phyloP scores from a whole-genome alignment of 1,140 invertebrate species.

The Hestina assimilis region DNA sequence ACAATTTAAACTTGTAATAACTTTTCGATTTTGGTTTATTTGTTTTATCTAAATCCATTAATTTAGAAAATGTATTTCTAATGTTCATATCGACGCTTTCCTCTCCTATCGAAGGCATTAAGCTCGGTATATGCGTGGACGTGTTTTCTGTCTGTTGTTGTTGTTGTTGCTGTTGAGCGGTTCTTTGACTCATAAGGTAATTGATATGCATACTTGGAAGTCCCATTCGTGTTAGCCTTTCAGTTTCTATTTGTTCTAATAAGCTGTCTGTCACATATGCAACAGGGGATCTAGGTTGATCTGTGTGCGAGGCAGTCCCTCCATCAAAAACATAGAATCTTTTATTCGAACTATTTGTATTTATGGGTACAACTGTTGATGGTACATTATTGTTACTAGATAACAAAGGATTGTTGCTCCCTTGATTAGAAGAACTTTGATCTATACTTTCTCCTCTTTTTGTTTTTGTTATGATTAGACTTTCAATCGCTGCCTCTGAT shows the following conservation, averaged over 20 bases:
- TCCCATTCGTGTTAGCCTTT: constrained; percentile 67
- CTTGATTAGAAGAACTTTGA: constrained; percentile 74
- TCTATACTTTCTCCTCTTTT: constrained; percentile 70
- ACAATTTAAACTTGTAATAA: constrained; percentile 92
- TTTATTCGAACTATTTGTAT: constrained; percentile 66
- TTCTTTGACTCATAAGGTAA: constrained; percentile 64
- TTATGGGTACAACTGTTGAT: constrained; percentile 69
- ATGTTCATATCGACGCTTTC: constrained; percentile 65
- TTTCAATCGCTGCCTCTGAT: constrained; percentile 67
- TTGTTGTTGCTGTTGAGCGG: constrained; percentile 53
- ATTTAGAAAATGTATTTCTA: constrained; percentile 59
- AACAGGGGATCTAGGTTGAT: constrained; percentile 64
- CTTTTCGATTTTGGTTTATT: constrained; percentile 82
- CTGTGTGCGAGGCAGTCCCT: constrained; percentile 51
- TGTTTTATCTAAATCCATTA: constrained; percentile 65
- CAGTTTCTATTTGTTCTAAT: constrained; percentile 71
- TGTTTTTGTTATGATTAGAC: constrained; percentile 62
- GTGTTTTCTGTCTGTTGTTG: constrained; percentile 54
- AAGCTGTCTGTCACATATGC: constrained; percentile 71
- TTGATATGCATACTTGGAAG: constrained; percentile 76
- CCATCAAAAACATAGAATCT: constrained; percentile 69
- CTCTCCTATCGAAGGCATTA: constrained; percentile 69
- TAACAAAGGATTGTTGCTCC: constrained; percentile 72
- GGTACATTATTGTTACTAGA: constrained; percentile 74
- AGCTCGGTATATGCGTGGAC: constrained; percentile 50